Conservation (phyloP, 2,888 invertebrate species). For the Himalopsyche anomala region DNA sequence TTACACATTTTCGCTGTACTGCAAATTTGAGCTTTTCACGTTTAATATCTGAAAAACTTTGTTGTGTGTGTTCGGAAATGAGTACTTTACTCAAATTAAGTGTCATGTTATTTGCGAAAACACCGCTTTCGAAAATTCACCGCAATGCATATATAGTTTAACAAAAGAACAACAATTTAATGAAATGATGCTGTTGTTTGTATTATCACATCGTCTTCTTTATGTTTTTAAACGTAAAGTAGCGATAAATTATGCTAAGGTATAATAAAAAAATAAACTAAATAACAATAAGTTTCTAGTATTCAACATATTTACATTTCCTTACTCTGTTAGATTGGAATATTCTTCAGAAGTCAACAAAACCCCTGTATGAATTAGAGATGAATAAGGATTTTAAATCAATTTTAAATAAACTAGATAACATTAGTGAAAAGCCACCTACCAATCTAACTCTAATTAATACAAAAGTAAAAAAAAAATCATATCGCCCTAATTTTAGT, state of each 20-base stretch:
- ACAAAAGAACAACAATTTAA: neutral
- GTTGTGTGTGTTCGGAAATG: neutral
- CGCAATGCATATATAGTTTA: neutral
- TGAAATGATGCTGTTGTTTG: neutral
- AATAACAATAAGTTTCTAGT: too few species aligned
- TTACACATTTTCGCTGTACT: neutral
- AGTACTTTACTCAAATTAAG: slow-evolving; percentile 21
- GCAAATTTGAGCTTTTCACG: neutral
- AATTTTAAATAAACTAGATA: too few species aligned
- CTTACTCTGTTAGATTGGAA: too few species aligned
- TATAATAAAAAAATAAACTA: neutral
- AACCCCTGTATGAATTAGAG: too few species aligned
- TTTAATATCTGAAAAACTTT: slow-evolving; percentile 1
- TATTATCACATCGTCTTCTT: neutral
- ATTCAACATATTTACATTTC: too few species aligned
- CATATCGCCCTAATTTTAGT: too few species aligned
- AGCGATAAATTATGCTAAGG: neutral
- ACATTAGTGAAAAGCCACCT: too few species aligned
- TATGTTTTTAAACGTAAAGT: neutral
- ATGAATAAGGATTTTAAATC: too few species aligned
- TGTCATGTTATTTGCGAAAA: slow-evolving; percentile 34
- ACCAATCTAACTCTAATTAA: too few species aligned
- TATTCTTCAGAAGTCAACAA: too few species aligned
- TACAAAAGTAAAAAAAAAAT: too few species aligned
- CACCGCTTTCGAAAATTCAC: slow-evolving; percentile 10